Percentiles rank a stretch among this genome's conserved stretches.
These are phyloP conservation scores for Eospalax fontanierii DNA, from an alignment of 2,797 vertebrate genomes.

Conservation along the genomic window DNA sequence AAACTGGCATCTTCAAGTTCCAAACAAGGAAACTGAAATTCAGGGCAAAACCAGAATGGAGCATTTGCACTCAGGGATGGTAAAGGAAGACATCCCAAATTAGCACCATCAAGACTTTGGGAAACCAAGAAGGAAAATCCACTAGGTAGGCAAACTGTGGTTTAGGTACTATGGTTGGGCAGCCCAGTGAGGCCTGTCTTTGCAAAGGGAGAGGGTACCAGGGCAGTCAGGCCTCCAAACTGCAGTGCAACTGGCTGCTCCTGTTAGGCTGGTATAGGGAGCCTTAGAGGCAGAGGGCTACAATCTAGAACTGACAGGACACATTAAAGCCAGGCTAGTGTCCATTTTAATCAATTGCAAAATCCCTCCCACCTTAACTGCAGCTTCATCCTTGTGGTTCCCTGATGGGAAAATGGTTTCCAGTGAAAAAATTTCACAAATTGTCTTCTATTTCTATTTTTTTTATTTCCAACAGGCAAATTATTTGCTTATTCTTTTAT, in stretches of 20 bases:
- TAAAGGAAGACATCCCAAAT: neutral
- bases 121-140: neutral
- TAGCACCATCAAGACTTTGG: neutral
- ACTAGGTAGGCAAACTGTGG: fast-evolving
- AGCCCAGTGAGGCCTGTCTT: neutral
- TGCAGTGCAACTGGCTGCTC: neutral
- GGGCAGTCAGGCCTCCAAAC: neutral
- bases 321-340: neutral
- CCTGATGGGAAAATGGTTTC: constrained; percentile 46
- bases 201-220: neutral
- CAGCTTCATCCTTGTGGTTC: neutral
- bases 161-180: neutral
- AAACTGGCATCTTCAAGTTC: constrained; percentile 28
- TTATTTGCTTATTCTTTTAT: too few relatives aligned
- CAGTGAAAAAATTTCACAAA: constrained; percentile 54
- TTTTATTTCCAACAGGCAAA: constrained; percentile 60
- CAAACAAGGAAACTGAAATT: constrained; percentile 2
- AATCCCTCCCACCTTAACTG: neutral
- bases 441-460: constrained; percentile 59
- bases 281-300: neutral
- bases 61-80: neutral
- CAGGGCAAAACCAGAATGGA: neutral
- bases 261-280: neutral
- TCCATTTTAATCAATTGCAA: neutral
- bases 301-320: neutral